phyloP scores from a whole-genome alignment of 2,888 invertebrate genomes.

The Synanthedon myopaeformis region DNA sequence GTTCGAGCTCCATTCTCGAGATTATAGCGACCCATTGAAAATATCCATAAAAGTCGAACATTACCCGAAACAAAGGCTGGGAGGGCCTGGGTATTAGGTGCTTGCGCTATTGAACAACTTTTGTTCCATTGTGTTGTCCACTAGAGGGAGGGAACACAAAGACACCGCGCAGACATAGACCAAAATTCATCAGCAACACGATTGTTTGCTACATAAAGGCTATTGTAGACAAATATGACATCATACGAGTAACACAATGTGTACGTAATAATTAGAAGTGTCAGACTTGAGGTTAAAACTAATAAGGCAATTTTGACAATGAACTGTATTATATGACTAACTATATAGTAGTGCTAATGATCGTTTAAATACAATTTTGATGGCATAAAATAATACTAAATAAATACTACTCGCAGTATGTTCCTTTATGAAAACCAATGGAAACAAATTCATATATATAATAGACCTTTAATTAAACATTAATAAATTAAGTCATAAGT shows the following conservation, averaged over 20 bases:
- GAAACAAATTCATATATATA: too few relatives aligned
- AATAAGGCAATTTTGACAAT: too few relatives aligned
- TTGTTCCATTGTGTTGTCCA: constrained; percentile 68
- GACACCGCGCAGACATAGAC: constrained; percentile 66
- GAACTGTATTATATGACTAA: too few relatives aligned
- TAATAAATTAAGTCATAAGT: too few relatives aligned
- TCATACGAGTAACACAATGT: constrained; percentile 52
- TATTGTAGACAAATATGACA: constrained; percentile 69
- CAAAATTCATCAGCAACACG: constrained; percentile 70
- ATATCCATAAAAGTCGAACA: constrained; percentile 71
- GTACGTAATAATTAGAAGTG: constrained; percentile 57
- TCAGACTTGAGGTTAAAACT: not conserved
- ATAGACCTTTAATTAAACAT: too few relatives aligned
- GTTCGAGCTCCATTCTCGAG: constrained; percentile 58
- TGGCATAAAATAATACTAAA: too few relatives aligned
- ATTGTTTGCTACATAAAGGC: constrained; percentile 70
- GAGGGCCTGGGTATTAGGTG: constrained; percentile 67
- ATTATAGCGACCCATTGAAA: constrained; percentile 69
- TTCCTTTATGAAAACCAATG: too few relatives aligned
- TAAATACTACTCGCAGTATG: too few relatives aligned
- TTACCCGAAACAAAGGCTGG: constrained; percentile 66
- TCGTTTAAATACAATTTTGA: too few relatives aligned
- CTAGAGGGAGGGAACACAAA: constrained; percentile 59
- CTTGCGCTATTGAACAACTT: constrained; percentile 69
- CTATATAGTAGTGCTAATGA: too few relatives aligned